Base-by-base conservation (phyloP, 2,113 vertebrate species). In the Microcebus tavaratra region DNA sequence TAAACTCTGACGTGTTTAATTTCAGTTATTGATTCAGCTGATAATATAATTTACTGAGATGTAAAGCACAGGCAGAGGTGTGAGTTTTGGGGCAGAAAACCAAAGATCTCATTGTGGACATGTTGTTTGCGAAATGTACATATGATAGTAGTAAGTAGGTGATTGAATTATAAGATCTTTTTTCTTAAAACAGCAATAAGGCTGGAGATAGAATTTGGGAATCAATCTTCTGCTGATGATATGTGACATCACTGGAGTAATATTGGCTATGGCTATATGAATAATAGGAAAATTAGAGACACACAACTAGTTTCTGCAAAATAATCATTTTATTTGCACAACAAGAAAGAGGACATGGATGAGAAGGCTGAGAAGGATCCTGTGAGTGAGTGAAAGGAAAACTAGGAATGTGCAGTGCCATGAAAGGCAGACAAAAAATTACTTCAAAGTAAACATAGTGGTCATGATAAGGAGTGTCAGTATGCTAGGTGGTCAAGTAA, bases 191-290 rank as follows among this genome's bases (percentile, higher is more conserved):
- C 8, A 75, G 21, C 34, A 76, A 18, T 50, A 72, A 61, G 27
- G 10, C 23, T 93, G 9, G 36, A 55, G 4, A 14, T 34, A n/a
- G 9, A 34, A 23, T 59, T 79, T 78, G 48, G 36, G 31, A 79
- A 48, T 31, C 53, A 4, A 17, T 34, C 5, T 59, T 59, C 61
- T 59, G 21, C 17, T 5, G 23, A 57, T 67, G 18, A n/a, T 48
- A 17, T 23, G 17, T 59, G 61, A 79, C 10, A 11, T 27, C 15
- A 20, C 48, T 20, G 7, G 53, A 25, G 18, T 75, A 48, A 34
- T 76, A 8, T 11, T 1, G 8, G 20, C 42, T 13, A 12, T 20
- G 8, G 3, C 3, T n/a, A 23, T n/a, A 27, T 4, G n/a, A 29
- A 65, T 29, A 65, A 50, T 23, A 21, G 23, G 27, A 82, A n/a